A percentile compares a stretch with the other conserved stretches of the same genome.
phyloP scores from a whole-genome alignment of 2,797 vertebrate genomes.

The Meriones psammophilus region DNA sequence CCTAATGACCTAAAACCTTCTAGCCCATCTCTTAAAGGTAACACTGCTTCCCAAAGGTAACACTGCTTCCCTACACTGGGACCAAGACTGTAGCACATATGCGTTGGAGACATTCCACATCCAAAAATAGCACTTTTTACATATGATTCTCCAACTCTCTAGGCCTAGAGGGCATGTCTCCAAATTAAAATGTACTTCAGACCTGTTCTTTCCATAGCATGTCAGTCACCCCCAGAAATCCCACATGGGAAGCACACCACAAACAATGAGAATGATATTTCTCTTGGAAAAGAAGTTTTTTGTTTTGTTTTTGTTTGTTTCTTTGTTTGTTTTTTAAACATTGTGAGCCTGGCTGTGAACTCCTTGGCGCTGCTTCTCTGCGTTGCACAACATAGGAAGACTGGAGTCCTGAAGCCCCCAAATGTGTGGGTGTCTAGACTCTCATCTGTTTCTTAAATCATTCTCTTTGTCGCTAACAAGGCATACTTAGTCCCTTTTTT shows the following conservation, averaged over 20 bases:
- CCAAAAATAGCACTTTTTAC: neutral
- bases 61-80: no score
- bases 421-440: constrained; percentile 78
- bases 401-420: constrained; percentile 74
- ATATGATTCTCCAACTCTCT: neutral
- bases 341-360: constrained; percentile 42
- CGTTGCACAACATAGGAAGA: constrained; percentile 80
- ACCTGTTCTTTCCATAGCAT: constrained; percentile 39
- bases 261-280: constrained; percentile 60
- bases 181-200: neutral
- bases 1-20: no score
- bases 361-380: constrained; percentile 80
- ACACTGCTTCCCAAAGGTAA: no score
- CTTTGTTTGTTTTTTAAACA: no score
- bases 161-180: neutral
- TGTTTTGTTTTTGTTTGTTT: no score
- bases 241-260: constrained; percentile 65
- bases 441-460: neutral
- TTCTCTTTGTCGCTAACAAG: neutral
- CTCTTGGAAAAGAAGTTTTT: constrained; percentile 43
- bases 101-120: neutral
- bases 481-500: neutral
- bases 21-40: no score
- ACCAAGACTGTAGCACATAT: neutral
- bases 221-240: constrained; percentile 75